These are phyloP conservation scores for Zingel zingel DNA, from an alignment of 2,113 vertebrate species.

Conservation along the genomic window DNA sequence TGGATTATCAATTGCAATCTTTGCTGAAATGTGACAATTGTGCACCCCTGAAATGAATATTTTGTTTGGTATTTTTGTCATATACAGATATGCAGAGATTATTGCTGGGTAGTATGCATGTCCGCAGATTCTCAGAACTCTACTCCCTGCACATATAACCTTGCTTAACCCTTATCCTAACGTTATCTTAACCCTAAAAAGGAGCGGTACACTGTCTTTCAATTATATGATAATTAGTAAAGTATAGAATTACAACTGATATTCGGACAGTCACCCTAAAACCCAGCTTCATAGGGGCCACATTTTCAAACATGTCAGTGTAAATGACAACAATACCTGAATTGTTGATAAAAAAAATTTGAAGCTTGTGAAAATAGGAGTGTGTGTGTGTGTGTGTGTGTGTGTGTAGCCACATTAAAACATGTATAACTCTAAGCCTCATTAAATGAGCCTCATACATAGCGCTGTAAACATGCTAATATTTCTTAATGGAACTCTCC, in stretches of 20 bases:
- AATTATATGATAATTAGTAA: background rate
- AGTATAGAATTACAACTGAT: slow-evolving; percentile 31
- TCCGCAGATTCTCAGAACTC: no score
- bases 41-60: no score
- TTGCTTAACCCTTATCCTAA: background rate
- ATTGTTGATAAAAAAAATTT: background rate
- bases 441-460: slow-evolving; percentile 72
- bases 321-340: slow-evolving; percentile 20
- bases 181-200: background rate
- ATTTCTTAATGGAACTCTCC: slow-evolving; percentile 77
- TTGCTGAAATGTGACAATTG: no score
- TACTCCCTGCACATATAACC: background rate
- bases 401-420: slow-evolving; percentile 3
- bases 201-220: background rate
- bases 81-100: no score
- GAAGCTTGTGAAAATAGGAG: slow-evolving; percentile 22
- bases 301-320: slow-evolving; percentile 43
- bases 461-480: slow-evolving; percentile 81
- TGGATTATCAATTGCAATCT: no score
- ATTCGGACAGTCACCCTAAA: slow-evolving; percentile 26
- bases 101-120: no score
- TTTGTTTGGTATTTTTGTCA: no score
- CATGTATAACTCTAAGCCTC: slow-evolving; percentile 65
- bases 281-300: slow-evolving; percentile 16
- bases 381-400: slow-evolving; percentile 3